These are phyloP conservation scores for Oophaga pumilio DNA, from an alignment of 2,113 vertebrate genomes.

Conservation along the genomic window DNA sequence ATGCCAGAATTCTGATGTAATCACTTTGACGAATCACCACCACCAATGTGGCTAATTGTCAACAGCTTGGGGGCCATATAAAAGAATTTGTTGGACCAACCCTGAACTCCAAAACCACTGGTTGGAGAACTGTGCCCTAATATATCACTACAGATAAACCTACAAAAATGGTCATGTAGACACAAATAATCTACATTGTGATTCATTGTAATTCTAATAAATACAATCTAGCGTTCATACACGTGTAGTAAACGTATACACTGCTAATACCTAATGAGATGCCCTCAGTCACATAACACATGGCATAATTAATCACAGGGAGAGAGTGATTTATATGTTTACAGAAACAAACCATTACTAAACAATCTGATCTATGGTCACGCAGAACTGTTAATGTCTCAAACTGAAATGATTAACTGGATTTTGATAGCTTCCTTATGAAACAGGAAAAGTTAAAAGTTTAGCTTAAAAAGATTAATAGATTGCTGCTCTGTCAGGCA, in stretches of 20 bases:
- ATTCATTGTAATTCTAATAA: background rate
- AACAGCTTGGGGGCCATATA: background rate
- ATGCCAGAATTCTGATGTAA: too few relatives aligned
- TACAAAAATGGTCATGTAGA: background rate
- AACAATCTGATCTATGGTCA: slow-evolving; percentile 14
- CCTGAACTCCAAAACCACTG: background rate
- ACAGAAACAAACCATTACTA: slow-evolving; percentile 35
- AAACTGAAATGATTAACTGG: slow-evolving; percentile 42
- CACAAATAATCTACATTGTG: background rate
- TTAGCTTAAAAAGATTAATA: slow-evolving; percentile 45
- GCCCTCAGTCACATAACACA: slow-evolving; percentile 20
- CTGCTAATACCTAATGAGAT: background rate
- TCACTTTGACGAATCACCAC: too few relatives aligned
- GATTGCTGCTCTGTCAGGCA: slow-evolving; percentile 23
- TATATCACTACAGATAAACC: background rate
- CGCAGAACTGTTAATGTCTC: slow-evolving; percentile 41
- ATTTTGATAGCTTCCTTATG: slow-evolving; percentile 44
- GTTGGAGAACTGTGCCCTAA: background rate
- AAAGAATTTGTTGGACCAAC: background rate
- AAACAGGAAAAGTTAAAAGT: slow-evolving; percentile 35
- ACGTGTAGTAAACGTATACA: background rate
- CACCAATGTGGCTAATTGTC: background rate
- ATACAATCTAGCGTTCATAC: background rate
- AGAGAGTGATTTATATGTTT: slow-evolving; percentile 49
- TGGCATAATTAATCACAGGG: slow-evolving; percentile 28